Evolutionary conservation across 2,888 invertebrate species (phyloP).

Genomic region (Andrena flavipes): DNA sequence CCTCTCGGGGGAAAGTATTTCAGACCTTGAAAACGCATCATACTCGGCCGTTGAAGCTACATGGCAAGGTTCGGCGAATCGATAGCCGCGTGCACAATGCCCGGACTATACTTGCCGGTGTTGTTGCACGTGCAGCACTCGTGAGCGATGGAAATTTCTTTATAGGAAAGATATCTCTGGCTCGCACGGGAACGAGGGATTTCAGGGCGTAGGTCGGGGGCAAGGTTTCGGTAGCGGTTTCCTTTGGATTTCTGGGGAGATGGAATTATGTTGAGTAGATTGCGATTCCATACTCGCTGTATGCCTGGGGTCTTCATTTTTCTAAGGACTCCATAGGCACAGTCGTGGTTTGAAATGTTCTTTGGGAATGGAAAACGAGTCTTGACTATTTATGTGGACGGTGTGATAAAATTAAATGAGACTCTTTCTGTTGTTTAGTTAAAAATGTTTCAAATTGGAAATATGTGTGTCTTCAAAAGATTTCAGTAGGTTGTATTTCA

Average conservation of each 20-base stretch:
- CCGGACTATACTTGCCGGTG: slow-evolving; percentile 28
- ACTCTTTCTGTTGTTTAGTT: too few relatives aligned
- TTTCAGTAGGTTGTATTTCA: too few relatives aligned
- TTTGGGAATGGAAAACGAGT: neutral
- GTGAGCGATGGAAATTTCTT: slow-evolving; percentile 64
- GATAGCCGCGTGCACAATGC: slow-evolving; percentile 62
- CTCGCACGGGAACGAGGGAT: slow-evolving; percentile 7
- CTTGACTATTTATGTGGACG: neutral
- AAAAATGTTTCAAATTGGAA: too few relatives aligned
- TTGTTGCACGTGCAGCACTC: slow-evolving; percentile 44
- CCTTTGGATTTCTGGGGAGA: slow-evolving; percentile 45
- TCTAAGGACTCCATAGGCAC: neutral
- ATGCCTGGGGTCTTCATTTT: neutral
- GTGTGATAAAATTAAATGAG: too few relatives aligned
- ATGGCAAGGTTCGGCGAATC: slow-evolving; percentile 58
- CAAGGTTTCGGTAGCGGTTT: slow-evolving; percentile 26
- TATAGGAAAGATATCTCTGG: slow-evolving; percentile 40
- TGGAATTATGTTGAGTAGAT: slow-evolving; percentile 38
- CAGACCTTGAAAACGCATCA: slow-evolving; percentile 74
- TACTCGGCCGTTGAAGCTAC: slow-evolving; percentile 45
- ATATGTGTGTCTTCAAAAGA: too few relatives aligned
- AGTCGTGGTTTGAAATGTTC: neutral
- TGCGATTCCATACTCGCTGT: neutral
- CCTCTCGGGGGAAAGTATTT: slow-evolving; percentile 69
- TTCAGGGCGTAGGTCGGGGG: neutral